Evolutionary conservation across 2,797 vertebrate species (phyloP).

Genomic region (Spondyliosoma cantharus): DNA sequence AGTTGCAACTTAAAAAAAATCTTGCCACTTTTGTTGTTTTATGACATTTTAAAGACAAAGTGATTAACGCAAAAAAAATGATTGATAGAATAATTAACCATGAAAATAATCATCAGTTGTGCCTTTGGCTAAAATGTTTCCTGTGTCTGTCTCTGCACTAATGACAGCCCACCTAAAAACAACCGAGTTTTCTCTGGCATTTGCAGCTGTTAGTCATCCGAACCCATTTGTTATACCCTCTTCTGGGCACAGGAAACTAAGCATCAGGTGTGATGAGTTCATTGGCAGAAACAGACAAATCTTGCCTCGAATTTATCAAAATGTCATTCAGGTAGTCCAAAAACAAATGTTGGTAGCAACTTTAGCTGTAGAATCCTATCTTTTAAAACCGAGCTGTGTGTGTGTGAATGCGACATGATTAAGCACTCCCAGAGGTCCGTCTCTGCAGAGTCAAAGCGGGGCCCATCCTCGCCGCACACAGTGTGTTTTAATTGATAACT

Average conservation of each 20-base stretch:
- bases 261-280: background rate
- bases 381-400: slow-evolving; percentile 15
- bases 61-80: background rate
- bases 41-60: background rate
- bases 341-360: background rate
- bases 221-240: background rate
- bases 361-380: slow-evolving; percentile 6
- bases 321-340: slow-evolving; percentile 9
- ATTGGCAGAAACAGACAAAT: slow-evolving; percentile 6
- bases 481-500: slow-evolving; percentile 50
- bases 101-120: background rate
- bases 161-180: background rate
- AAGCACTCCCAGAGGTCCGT: slow-evolving; percentile 11
- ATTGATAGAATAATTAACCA: background rate
- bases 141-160: background rate
- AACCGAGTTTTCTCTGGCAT: background rate
- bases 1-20: too few species aligned
- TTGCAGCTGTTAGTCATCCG: background rate
- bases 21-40: background rate
- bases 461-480: slow-evolving; percentile 23
- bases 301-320: slow-evolving; percentile 10
- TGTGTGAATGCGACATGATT: slow-evolving; percentile 37
- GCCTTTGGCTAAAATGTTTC: background rate
- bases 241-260: background rate
- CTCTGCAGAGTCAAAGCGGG: slow-evolving; percentile 6